phyloP scores from a whole-genome alignment of 2,888 invertebrate genomes.

The Zaprionus obscuricornis region DNA sequence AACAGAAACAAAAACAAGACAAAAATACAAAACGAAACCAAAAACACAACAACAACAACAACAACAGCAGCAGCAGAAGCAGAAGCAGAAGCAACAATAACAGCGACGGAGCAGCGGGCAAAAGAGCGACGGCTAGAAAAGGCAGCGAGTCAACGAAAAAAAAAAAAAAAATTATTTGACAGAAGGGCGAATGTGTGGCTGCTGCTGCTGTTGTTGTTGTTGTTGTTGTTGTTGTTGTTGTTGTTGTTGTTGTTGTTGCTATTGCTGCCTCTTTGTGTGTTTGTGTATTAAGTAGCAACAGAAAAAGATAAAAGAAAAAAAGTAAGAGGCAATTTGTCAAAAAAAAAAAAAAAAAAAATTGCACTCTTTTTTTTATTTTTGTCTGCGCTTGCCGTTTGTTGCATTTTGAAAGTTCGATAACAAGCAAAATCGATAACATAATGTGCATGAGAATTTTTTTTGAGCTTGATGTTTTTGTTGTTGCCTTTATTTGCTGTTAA shows the following conservation, averaged over 20 bases:
- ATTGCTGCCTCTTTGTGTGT: constrained; percentile 2
- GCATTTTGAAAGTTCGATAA: constrained; percentile 18
- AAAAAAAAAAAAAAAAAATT: neutral
- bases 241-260: too few relatives aligned
- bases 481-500: constrained; percentile 23
- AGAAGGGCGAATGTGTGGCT: too few relatives aligned
- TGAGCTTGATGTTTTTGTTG: constrained; percentile 25
- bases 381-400: too few relatives aligned
- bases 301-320: constrained; percentile 30
- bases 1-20: too few relatives aligned
- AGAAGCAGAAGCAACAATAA: constrained; percentile 19
- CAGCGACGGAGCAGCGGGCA: constrained; percentile 9
- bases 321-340: constrained; percentile 28
- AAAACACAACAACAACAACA: constrained; percentile 7
- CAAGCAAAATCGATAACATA: constrained; percentile 11
- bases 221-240: too few relatives aligned
- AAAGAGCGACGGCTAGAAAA: neutral
- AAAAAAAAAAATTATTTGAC: too few relatives aligned
- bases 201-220: too few relatives aligned
- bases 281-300: neutral
- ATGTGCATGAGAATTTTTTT: constrained; percentile 25
- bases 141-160: constrained; percentile 38
- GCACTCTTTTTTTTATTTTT: too few relatives aligned
- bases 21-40: neutral
- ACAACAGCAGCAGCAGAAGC: constrained; percentile 34